These are phyloP conservation scores for Acromyrmex echinatior DNA, from an alignment of 1,140 invertebrate genomes.

Conservation along the genomic window DNA sequence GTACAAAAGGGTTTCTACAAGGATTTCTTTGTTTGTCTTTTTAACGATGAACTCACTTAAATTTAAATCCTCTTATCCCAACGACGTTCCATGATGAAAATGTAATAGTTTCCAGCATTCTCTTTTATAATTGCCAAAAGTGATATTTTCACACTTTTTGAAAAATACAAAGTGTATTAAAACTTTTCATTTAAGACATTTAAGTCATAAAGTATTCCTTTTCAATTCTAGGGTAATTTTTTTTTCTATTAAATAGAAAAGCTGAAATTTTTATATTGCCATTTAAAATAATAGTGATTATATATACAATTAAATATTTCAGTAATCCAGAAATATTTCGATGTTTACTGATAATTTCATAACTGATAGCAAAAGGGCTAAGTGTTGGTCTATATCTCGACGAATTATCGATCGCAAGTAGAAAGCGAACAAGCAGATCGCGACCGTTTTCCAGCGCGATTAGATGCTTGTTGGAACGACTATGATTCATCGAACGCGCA, in stretches of 20 bases:
- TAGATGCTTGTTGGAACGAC: slow-evolving; percentile 44
- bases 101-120: not conserved
- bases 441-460: slow-evolving; percentile 64
- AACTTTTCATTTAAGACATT: slow-evolving; percentile 14
- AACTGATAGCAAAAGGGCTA: slow-evolving; percentile 23
- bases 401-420: slow-evolving; percentile 59
- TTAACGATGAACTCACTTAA: slow-evolving; percentile 60
- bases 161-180: slow-evolving; percentile 6
- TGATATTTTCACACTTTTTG: not conserved
- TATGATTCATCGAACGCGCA: slow-evolving; percentile 42
- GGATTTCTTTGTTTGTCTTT: slow-evolving; percentile 71
- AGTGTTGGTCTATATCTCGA: slow-evolving; percentile 27
- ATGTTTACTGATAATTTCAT: slow-evolving; percentile 21
- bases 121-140: not conserved
- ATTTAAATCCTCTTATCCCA: not conserved
- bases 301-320: not conserved
- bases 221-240: not conserved
- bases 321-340: not conserved
- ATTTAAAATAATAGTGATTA: not conserved
- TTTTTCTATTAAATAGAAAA: not conserved
- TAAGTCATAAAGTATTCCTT: not conserved
- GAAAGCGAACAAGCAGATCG: slow-evolving; percentile 55
- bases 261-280: not conserved
- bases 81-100: not conserved
- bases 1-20: slow-evolving; percentile 65